These are phyloP conservation scores for Calonectris borealis DNA, from an alignment of 2,113 vertebrate genomes.

Conservation along the genomic window DNA sequence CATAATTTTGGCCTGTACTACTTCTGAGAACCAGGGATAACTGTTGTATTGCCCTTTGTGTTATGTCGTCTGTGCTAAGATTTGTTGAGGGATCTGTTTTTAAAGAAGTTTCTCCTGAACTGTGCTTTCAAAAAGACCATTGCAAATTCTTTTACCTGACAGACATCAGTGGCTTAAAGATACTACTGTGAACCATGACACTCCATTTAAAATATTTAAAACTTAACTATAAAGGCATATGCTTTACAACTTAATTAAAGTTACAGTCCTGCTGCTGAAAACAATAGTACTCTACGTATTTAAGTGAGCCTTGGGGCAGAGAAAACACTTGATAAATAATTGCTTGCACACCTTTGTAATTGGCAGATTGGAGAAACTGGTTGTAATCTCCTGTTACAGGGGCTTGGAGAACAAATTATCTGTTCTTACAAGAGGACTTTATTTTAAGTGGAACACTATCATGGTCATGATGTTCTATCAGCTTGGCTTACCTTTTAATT, in stretches of 20 bases:
- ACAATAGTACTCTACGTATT: background rate
- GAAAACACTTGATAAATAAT: background rate
- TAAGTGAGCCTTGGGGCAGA: background rate
- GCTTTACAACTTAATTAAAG: background rate
- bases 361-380: background rate
- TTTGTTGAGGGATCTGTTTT: background rate
- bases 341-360: background rate
- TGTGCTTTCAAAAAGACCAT: background rate
- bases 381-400: background rate
- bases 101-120: background rate
- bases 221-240: background rate
- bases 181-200: background rate
- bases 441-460: accelerated
- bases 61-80: background rate
- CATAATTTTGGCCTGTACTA: background rate
- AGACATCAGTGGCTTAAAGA: background rate
- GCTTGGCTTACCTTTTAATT: background rate
- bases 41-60: background rate
- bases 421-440: background rate
- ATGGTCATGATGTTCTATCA: background rate
- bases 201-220: background rate
- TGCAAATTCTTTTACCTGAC: background rate
- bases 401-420: background rate
- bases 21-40: background rate
- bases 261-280: background rate